These are phyloP conservation scores for Pogonocherus hispidulus DNA, from an alignment of 2,888 invertebrate genomes.

Conservation along the genomic window DNA sequence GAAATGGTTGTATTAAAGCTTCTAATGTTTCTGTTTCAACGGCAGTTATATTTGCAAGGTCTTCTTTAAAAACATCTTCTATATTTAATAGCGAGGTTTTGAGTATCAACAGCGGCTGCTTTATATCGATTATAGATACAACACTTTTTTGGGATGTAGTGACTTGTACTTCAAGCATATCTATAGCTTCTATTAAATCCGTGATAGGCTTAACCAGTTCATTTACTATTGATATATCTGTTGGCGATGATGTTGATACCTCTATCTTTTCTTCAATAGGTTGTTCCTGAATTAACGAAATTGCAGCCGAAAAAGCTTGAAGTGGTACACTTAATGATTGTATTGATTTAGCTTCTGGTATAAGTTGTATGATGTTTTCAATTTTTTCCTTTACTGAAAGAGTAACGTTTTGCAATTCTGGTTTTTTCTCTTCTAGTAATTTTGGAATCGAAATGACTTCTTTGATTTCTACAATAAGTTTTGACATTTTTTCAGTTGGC, in stretches of 20 bases:
- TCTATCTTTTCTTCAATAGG: not conserved
- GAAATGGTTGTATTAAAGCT: constrained; percentile 32
- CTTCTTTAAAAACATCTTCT: not conserved
- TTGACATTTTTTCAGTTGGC: constrained; percentile 41
- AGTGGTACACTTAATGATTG: not conserved
- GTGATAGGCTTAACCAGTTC: not conserved
- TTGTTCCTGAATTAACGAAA: not conserved
- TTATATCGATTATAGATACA: not conserved
- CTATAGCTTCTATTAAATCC: constrained; percentile 12
- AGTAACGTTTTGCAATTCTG: constrained; percentile 31
- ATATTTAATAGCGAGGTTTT: not conserved
- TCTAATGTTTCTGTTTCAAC: constrained; percentile 22
- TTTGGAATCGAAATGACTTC: constrained; percentile 12
- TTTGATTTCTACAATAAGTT: constrained; percentile 30
- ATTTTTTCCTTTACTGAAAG: constrained; percentile 26
- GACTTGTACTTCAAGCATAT: not conserved
- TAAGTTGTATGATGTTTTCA: not conserved
- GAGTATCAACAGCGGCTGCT: not conserved
- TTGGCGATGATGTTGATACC: not conserved
- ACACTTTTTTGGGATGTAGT: not conserved
- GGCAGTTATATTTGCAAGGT: constrained; percentile 21
- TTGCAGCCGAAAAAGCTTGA: not conserved
- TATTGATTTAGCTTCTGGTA: not conserved
- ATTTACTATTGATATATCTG: not conserved
- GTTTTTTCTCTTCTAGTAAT: constrained; percentile 10